A percentile compares a stretch with the other conserved stretches of the same genome.
phyloP scores from a whole-genome alignment of 2,888 invertebrate genomes.

The Zygaena filipendulae region DNA sequence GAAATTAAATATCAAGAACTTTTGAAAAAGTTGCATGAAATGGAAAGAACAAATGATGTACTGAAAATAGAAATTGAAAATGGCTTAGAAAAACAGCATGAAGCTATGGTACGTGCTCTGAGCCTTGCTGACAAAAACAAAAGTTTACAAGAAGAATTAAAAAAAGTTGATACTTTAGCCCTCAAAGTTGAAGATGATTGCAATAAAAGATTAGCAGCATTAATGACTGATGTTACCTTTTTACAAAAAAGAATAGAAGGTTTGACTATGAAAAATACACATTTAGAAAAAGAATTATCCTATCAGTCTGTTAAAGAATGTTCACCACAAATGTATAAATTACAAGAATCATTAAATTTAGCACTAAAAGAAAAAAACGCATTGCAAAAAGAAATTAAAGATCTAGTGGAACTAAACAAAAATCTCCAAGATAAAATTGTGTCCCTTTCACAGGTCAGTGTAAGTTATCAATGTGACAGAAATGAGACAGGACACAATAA shows the following conservation, averaged over 20 bases:
- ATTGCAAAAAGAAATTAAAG: constrained; percentile 53
- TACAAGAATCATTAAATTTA: constrained; percentile 31
- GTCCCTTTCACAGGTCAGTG: constrained; percentile 29
- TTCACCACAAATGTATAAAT: constrained; percentile 22
- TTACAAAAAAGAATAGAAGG: constrained; percentile 67
- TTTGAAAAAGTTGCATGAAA: constrained; percentile 67
- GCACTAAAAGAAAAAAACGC: constrained; percentile 45
- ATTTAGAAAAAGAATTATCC: constrained; percentile 70
- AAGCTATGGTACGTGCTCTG: constrained; percentile 82
- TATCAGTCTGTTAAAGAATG: constrained; percentile 24
- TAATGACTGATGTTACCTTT: constrained; percentile 69
- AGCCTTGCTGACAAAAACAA: constrained; percentile 79
- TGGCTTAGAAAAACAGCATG: constrained; percentile 76
- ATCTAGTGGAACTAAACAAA: constrained; percentile 53
- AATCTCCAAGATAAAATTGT: constrained; percentile 56
- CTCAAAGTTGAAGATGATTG: constrained; percentile 81
- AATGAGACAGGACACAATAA: not conserved
- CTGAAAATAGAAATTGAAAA: constrained; percentile 60
- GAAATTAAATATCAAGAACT: constrained; percentile 67
- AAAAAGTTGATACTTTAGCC: constrained; percentile 79
- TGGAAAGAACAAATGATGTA: constrained; percentile 67
- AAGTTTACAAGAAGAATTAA: constrained; percentile 74
- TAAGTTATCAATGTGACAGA: constrained; percentile 22
- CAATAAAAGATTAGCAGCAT: constrained; percentile 73
- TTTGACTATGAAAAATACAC: constrained; percentile 42